Conservation (phyloP, 2,113 vertebrate genomes). For the Anseranas semipalmata region DNA sequence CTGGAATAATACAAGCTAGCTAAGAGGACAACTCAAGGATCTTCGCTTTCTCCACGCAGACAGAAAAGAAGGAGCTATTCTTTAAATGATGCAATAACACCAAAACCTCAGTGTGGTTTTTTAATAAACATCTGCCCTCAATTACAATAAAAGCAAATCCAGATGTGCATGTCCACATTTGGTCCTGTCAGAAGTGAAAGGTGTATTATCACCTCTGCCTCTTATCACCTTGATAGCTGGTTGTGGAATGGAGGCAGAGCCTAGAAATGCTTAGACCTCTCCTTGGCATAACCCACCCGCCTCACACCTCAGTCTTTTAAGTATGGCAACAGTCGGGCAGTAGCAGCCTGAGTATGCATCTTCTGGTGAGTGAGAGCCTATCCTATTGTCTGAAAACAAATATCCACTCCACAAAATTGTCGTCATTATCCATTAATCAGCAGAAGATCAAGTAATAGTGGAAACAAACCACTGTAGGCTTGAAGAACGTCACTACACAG, state of each 20-base stretch:
- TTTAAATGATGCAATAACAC: background rate
- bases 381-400: background rate
- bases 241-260: background rate
- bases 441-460: background rate
- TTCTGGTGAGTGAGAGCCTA: background rate
- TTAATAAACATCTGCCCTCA: background rate
- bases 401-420: background rate
- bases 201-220: background rate
- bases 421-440: background rate
- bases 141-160: background rate
- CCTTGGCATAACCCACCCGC: background rate
- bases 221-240: background rate
- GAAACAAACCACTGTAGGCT: background rate
- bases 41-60: background rate
- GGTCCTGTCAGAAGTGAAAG: background rate
- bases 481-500: background rate
- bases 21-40: background rate
- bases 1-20: background rate
- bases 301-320: background rate
- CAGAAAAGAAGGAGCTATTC: background rate
- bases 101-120: background rate
- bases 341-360: background rate
- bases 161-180: background rate
- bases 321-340: background rate
- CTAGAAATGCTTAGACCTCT: background rate